Base-by-base conservation (phyloP, 2,113 vertebrate species). In the Phycodurus eques region DNA sequence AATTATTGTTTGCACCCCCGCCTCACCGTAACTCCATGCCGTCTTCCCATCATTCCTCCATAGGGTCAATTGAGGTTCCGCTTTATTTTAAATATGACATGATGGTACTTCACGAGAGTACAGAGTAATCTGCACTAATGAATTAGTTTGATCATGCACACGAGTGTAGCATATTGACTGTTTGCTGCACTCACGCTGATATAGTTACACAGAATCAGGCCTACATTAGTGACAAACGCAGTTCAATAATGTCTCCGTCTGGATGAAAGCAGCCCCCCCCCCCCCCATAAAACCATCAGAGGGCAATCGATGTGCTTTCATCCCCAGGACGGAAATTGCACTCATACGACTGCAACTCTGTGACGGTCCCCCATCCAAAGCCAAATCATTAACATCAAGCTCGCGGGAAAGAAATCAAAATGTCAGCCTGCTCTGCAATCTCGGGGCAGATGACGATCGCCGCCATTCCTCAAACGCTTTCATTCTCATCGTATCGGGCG, bases 221-320 rank as follows among this genome's bases (percentile, higher is more conserved):
- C 69, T 79, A 82, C 87, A 88, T 91, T 90, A 90, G 81, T 87
- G 83, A 79, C 68, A 84, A 88, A 88, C 51, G 77, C 84, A 83
- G 89, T 81, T 90, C 89, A 89, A 90, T 90, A 90, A 90, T 86
- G 85, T 89, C 88, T 90, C 80, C 73, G 88, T 85, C 89, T 88
- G 86, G 88, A 88, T 92, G 89, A 90, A 92, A 89, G 87, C 81
- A 89, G 81, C 76, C 79, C 83, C 78, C 76, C 88, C 83, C 86
- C 75, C 79, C 81, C 76, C 88, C 83, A 84, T 88, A 88, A 90
- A 89, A 90, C 87, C 90, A 90, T 92, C 89, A 90, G 87, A 90
- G 88, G 87, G 86, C 89, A 92, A 92, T 92, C 89, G 88, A 92
- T 91, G 88, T 80, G 85, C 89, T 92, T 90, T 92, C 90, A 92